Evolutionary conservation across 2,797 vertebrate species (phyloP).

Genomic region (Poeciliopsis presidionis): DNA sequence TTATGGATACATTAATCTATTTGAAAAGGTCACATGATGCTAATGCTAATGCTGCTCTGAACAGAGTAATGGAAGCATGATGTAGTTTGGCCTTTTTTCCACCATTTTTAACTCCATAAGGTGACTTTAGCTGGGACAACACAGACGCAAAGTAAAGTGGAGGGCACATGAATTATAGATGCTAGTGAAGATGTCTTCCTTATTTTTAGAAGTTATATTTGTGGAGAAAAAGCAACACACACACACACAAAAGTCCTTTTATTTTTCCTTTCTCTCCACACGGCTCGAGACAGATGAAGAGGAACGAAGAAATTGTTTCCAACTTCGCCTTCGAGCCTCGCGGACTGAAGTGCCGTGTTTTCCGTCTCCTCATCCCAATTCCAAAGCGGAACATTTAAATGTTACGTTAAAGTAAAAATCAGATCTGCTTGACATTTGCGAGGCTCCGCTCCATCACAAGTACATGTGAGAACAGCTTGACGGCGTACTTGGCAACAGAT

Average conservation of each 20-base stretch:
- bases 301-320: neutral
- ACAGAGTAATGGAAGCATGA: neutral
- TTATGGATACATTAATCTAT: neutral
- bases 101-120: neutral
- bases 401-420: constrained; percentile 14
- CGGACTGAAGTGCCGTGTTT: neutral
- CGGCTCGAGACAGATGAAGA: neutral
- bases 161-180: neutral
- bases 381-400: constrained; percentile 8
- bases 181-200: neutral
- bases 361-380: neutral
- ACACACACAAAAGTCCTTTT: neutral
- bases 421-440: constrained; percentile 8
- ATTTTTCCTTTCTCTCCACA: neutral
- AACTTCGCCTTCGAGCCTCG: neutral
- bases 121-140: neutral
- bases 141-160: neutral
- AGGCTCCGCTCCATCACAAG: constrained; percentile 15
- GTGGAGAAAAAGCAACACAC: neutral
- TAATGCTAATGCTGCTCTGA: neutral
- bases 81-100: neutral
- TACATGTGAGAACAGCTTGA: constrained; percentile 22
- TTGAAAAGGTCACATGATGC: neutral
- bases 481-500: constrained; percentile 4
- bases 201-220: neutral